Evolutionary conservation across 2,888 invertebrate species (phyloP).

Genomic region (Eucera pruinosa): DNA sequence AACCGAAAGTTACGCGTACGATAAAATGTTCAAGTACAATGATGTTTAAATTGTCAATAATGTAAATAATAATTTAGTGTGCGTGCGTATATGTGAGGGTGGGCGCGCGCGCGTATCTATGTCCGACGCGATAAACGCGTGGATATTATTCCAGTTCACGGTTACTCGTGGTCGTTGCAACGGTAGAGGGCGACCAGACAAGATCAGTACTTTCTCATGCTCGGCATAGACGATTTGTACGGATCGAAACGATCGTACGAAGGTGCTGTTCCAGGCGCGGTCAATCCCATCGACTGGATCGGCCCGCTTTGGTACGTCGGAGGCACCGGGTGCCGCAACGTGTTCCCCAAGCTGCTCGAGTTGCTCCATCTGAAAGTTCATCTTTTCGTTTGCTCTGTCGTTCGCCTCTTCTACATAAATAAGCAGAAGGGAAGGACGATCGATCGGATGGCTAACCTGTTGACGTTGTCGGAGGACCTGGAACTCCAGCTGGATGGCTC

Average conservation of each 20-base stretch:
- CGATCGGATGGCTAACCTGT: too few species aligned
- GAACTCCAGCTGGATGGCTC: slow-evolving; percentile 82
- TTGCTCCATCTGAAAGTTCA: slow-evolving; percentile 78
- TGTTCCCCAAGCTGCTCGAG: slow-evolving; percentile 81
- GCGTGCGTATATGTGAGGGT: slow-evolving; percentile 9
- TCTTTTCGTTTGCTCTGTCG: neutral
- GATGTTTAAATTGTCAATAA: slow-evolving; percentile 6
- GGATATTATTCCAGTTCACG: slow-evolving; percentile 3
- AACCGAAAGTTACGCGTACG: neutral
- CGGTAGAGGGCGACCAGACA: slow-evolving; percentile 15
- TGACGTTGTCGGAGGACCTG: slow-evolving; percentile 81
- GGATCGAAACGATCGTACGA: slow-evolving; percentile 83
- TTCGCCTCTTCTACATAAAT: neutral
- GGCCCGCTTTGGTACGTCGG: slow-evolving; percentile 82
- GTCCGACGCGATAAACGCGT: slow-evolving; percentile 1
- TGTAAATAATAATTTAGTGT: slow-evolving; percentile 21
- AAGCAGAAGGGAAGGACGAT: too few species aligned
- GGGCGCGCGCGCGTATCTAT: neutral
- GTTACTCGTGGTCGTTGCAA: slow-evolving; percentile 29
- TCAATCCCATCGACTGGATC: slow-evolving; percentile 80
- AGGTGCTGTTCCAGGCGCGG: slow-evolving; percentile 80
- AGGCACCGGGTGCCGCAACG: slow-evolving; percentile 81
- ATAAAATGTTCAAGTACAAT: slow-evolving; percentile 1
- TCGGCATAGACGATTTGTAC: slow-evolving; percentile 82
- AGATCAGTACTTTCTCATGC: slow-evolving; percentile 82